Evolutionary conservation across 2,113 vertebrate species (phyloP), one percentile per base, ranked within the genome.

Genomic region (Crocuta crocuta): DNA sequence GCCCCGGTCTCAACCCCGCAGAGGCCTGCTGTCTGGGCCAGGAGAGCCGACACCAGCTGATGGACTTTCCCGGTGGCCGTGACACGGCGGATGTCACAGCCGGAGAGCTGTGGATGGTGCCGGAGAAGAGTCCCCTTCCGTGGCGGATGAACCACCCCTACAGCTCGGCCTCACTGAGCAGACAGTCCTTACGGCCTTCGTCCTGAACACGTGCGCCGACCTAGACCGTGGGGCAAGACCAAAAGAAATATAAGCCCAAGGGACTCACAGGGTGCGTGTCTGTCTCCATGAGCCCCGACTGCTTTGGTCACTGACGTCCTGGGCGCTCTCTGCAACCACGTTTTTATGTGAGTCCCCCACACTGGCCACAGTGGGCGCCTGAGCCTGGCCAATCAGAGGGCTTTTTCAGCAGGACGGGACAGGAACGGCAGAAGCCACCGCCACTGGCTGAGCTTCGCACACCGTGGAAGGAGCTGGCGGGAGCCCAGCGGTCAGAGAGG

Each of bases 111-210:
- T 58, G 66, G 31, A 4, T 8, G 23, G 23, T 45, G 15, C 53
- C 4, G 3, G 1, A 28, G 39, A 39, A 39, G 39, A 39, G 39
- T 39, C 16, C 11, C 4, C 16, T 73, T 26, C 31, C 8, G 45
- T 55, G 61, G 48, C 11, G 10, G 55, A 43, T 17, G 10, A 70
- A 39, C 80, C 61, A 7, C 2, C 50, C 71, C 61, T 15, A 10
- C 12, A 17, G 81, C 73, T 7, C 1, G 0, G n/a, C 28, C 4
- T 21, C 26, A 1, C 5, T 2, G 0, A 15, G 33, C 7, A 26
- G 24, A n/a, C 1, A 19, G 23, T 12, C 65, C 55, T 48, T 15
- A 5, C 12, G 35, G 43, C 53, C 70, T 71, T 48, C 24, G 5
- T 4, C 26, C 71, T 55, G 81, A 71, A 63, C 28, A 45, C 2